phyloP scores from a whole-genome alignment of 2,888 invertebrate genomes.

The Tholera decimalis region DNA sequence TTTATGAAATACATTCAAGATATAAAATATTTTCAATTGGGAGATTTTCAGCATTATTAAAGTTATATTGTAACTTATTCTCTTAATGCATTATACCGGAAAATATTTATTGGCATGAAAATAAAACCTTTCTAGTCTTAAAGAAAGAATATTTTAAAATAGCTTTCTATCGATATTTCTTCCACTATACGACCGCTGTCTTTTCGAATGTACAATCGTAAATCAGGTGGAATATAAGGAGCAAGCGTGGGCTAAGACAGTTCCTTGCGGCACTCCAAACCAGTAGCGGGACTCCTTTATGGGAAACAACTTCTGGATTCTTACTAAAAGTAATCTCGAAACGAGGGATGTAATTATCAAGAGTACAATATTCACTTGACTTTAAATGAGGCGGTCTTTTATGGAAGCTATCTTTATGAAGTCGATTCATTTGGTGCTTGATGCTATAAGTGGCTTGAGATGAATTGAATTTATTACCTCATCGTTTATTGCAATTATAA shows the following conservation, averaged over 20 bases:
- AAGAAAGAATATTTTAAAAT: constrained; percentile 25
- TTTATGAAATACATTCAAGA: neutral
- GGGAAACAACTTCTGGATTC: constrained; percentile 45
- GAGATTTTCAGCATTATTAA: too few relatives aligned
- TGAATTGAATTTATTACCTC: constrained; percentile 32
- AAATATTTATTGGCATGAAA: neutral
- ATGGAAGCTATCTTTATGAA: constrained; percentile 30
- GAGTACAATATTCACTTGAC: constrained; percentile 50
- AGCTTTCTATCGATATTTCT: constrained; percentile 34
- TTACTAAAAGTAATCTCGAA: constrained; percentile 58
- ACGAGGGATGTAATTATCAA: constrained; percentile 51
- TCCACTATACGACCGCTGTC: constrained; percentile 39
- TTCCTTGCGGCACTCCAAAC: constrained; percentile 77
- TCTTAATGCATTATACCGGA: neutral
- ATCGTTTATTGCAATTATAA: constrained; percentile 38
- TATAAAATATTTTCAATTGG: too few relatives aligned
- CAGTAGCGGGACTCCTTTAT: constrained; percentile 76
- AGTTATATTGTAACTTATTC: too few relatives aligned
- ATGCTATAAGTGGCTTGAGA: constrained; percentile 35
- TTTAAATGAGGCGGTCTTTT: constrained; percentile 24
- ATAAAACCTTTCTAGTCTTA: neutral
- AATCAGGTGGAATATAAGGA: constrained; percentile 69
- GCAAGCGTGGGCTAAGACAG: constrained; percentile 74
- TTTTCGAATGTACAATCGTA: constrained; percentile 58
- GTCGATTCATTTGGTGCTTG: constrained; percentile 20